Percentiles rank a stretch among this genome's conserved stretches.
Conservation (phyloP, 92 coral and sea anemone genomes). For the Anthopleura xanthogrammica region DNA sequence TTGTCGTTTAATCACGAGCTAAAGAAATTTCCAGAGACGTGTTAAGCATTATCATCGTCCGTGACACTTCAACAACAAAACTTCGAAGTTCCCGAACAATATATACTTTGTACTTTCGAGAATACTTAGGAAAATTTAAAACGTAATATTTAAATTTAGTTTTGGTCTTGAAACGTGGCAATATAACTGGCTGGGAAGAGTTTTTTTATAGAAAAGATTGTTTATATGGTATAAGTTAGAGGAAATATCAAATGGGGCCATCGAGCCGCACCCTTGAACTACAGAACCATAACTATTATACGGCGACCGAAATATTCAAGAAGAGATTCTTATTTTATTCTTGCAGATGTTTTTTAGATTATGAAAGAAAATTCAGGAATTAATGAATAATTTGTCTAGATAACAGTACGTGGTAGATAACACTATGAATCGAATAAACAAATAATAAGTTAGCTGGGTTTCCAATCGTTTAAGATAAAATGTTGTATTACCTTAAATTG, state of each 20-base stretch:
- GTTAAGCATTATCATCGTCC: neutral
- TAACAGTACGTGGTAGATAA: neutral
- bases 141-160: neutral
- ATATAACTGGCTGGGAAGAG: neutral
- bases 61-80: neutral
- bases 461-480: neutral
- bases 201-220: neutral
- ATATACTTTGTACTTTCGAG: neutral
- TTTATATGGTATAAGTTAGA: neutral
- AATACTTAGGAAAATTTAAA: neutral
- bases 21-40: neutral
- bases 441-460: neutral
- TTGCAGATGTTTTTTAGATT: neutral
- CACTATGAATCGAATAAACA: neutral
- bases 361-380: neutral
- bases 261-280: neutral
- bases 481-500: slow-evolving; percentile 53
- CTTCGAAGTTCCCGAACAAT: neutral
- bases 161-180: neutral
- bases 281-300: neutral
- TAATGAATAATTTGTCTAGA: neutral
- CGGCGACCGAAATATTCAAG: neutral
- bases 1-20: neutral
- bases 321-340: neutral
- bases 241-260: neutral